Base-by-base conservation (phyloP, 2,888 invertebrate species). In the Clitarchus hookeri region DNA sequence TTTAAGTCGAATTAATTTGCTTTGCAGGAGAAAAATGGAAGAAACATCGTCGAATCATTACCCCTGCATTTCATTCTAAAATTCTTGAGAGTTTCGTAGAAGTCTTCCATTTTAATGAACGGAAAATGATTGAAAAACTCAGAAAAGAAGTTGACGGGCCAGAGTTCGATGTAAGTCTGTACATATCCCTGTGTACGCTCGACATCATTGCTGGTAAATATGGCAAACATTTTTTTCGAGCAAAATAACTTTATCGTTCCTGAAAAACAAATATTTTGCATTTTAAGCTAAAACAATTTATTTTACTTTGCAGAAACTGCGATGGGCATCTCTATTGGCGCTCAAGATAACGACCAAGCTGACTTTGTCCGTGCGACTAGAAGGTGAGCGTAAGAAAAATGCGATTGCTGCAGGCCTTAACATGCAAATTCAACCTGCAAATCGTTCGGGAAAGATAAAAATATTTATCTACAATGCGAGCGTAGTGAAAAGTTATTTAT, bases 51-150 rank as follows among this genome's bases (percentile, higher is more conserved):
- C 96, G 95, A 90, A 93, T 96, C 88, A 91, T 96, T 84, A 96
- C 96, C 0, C 96, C 96, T 0, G 94, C 96, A 0, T 97, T 96
- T 91, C 96, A 97, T 91, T 96, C 96, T 90, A 94, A 95, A 89
- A 96, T 96, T 87, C 91, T 96, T 85, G 94, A 96, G 89, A 94
- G 95, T 89, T 96, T 96, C 90, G 90, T 95, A 11, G 94, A 94
- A 11, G 93, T 95, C 0, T 96, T 96, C 90, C 94, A 95, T 89
- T 93, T 93, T 86, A 95, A 95, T 87, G 92, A 93, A 36, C 91
- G 91, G 78, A 91, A 94, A 27, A 91, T 96, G 86, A 90, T 94
- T 0, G 90, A 93, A 0, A 94, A 94, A 89, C 90, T 96, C 27
- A 89, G 89, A 48, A 85, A 88, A 26, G 90, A 91, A 0, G 89